These are phyloP conservation scores for Lordiphosa andalusiaca DNA, from an alignment of 2,888 invertebrate genomes.

Conservation along the genomic window DNA sequence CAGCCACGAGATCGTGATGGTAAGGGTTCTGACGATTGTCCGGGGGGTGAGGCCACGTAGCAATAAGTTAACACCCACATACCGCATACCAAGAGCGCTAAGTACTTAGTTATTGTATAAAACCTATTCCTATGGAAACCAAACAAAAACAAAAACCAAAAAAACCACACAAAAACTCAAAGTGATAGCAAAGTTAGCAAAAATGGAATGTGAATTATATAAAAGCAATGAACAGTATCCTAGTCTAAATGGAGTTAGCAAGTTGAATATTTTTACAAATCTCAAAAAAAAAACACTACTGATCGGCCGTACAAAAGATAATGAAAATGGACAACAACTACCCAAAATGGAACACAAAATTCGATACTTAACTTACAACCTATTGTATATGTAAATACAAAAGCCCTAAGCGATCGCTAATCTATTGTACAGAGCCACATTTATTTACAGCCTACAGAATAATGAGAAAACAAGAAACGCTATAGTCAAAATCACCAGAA, in stretches of 20 bases:
- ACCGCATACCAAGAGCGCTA: slow-evolving; percentile 45
- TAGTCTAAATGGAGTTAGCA: slow-evolving; percentile 66
- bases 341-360: slow-evolving; percentile 14
- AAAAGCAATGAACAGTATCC: slow-evolving; percentile 79
- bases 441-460: slow-evolving; percentile 70
- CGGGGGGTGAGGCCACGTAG: slow-evolving; percentile 75
- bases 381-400: slow-evolving; percentile 59
- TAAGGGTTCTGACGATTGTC: slow-evolving; percentile 12
- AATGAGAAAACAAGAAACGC: slow-evolving; percentile 9
- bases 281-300: slow-evolving; percentile 29
- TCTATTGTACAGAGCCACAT: slow-evolving; percentile 48
- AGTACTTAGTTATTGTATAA: slow-evolving; percentile 49
- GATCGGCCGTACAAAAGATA: slow-evolving; percentile 51
- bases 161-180: slow-evolving; percentile 46
- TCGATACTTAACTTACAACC: slow-evolving; percentile 9
- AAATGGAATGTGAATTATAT: slow-evolving; percentile 78
- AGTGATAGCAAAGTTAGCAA: slow-evolving; percentile 74
- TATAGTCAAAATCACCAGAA: slow-evolving; percentile 69
- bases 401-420: slow-evolving; percentile 46
- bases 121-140: slow-evolving; percentile 29
- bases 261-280: slow-evolving; percentile 66
- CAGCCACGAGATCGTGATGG: slow-evolving; percentile 49
- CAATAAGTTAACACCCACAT: slow-evolving; percentile 68
- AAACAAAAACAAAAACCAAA: slow-evolving; percentile 29
- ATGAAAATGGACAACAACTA: slow-evolving; percentile 13